Evolutionary conservation across 2,113 vertebrate species (phyloP).

Genomic region (Caranx ignobilis): DNA sequence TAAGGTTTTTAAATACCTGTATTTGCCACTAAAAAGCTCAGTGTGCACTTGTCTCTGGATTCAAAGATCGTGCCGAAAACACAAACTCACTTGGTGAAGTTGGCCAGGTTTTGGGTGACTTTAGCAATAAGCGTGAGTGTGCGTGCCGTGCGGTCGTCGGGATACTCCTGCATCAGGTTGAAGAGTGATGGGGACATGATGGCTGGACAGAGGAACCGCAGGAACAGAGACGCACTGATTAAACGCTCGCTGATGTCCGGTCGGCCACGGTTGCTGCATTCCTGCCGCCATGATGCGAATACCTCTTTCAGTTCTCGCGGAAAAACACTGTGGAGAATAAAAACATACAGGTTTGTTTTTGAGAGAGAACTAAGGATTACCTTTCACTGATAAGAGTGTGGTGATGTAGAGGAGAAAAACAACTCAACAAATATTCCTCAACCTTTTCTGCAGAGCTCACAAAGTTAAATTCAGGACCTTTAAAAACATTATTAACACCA

Average conservation of each 20-base stretch:
- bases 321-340: constrained; percentile 88
- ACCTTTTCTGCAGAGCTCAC: neutral
- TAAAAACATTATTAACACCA: neutral
- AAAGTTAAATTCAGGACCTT: neutral
- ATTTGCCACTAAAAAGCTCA: neutral
- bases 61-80: neutral
- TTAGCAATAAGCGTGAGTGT: constrained; percentile 98
- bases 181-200: constrained; percentile 99
- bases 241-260: constrained; percentile 98
- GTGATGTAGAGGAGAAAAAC: neutral
- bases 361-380: neutral
- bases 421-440: neutral
- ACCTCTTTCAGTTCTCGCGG: constrained; percentile 98
- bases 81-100: constrained; percentile 94
- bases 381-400: neutral
- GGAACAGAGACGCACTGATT: constrained; percentile 97
- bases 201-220: constrained; percentile 97
- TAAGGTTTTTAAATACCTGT: neutral
- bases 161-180: constrained; percentile 97
- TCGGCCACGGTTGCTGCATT: constrained; percentile 95
- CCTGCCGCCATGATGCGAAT: constrained; percentile 97
- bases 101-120: constrained; percentile 99
- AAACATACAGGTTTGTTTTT: neutral
- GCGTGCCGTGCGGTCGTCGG: constrained; percentile 95
- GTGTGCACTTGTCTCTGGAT: too few species aligned